A percentile compares a stretch with the other conserved stretches of the same genome.
Evolutionary conservation across 1,140 invertebrate species (phyloP).

Genomic region (Heliconius congener): DNA sequence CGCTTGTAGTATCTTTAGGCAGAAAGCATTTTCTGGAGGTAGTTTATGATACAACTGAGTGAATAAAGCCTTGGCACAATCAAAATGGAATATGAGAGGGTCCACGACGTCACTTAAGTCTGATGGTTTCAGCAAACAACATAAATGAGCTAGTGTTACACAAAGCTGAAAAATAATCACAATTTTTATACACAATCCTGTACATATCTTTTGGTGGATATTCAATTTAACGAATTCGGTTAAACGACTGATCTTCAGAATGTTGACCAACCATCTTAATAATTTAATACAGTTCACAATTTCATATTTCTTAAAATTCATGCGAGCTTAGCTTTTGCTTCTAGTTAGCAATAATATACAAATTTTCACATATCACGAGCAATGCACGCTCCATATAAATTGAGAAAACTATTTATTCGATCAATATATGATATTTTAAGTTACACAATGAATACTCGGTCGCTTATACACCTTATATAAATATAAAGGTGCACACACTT

Average conservation of each 20-base stretch:
- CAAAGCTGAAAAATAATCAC: constrained; percentile 69
- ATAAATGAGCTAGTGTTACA: constrained; percentile 72
- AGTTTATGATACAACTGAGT: constrained; percentile 67
- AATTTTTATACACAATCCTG: neutral
- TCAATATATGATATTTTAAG: neutral
- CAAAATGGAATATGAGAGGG: constrained; percentile 68
- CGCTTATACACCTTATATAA: constrained; percentile 20
- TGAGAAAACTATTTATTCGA: neutral
- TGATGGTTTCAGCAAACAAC: constrained; percentile 62
- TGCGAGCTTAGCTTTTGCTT: neutral
- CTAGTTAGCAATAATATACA: neutral
- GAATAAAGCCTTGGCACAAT: constrained; percentile 66
- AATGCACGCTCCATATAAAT: neutral
- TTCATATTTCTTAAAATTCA: too few species aligned
- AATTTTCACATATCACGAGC: constrained; percentile 3
- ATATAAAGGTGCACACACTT: neutral
- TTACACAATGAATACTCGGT: neutral
- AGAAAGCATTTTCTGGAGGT: constrained; percentile 72
- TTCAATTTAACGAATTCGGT: neutral
- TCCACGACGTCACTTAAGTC: constrained; percentile 75
- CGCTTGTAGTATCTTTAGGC: constrained; percentile 70
- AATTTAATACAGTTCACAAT: too few species aligned
- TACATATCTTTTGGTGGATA: neutral
- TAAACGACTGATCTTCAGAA: neutral
- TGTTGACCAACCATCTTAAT: too few species aligned